phyloP scores from a whole-genome alignment of 2,888 invertebrate genomes.

The Disparrhopalites patrizii region DNA sequence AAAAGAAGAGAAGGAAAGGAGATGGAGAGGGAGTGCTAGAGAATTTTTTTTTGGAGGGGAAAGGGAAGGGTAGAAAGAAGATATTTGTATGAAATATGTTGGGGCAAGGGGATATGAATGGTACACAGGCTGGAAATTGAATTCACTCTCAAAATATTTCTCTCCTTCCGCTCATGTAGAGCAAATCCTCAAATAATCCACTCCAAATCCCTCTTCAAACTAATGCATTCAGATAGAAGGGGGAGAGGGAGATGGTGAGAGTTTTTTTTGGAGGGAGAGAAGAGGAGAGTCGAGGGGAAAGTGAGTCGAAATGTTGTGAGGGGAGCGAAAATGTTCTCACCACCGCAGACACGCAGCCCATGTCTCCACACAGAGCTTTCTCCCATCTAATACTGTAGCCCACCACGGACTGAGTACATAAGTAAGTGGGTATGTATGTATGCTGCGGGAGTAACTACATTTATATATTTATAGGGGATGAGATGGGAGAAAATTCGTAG shows the following conservation, averaged over 20 bases:
- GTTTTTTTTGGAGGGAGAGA: background rate
- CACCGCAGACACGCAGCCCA: background rate
- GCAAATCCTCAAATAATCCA: constrained; percentile 21
- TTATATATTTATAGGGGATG: too few species aligned
- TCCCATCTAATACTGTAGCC: background rate
- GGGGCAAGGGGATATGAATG: constrained; percentile 9
- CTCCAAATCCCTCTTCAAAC: constrained; percentile 15
- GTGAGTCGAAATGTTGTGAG: background rate
- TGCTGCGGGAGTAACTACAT: too few species aligned
- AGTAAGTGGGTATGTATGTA: too few species aligned
- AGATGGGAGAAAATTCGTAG: too few species aligned
- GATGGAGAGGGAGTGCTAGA: too few species aligned
- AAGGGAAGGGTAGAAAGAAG: background rate
- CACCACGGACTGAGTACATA: too few species aligned
- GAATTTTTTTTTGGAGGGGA: too few species aligned
- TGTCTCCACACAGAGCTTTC: background rate
- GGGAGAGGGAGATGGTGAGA: too few species aligned
- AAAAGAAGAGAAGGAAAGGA: too few species aligned
- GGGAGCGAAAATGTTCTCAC: background rate
- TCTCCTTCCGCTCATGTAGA: constrained; percentile 17
- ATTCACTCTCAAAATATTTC: constrained; percentile 22
- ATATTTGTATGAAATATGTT: constrained; percentile 23
- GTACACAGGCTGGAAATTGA: constrained; percentile 21
- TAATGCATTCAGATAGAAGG: constrained; percentile 23
- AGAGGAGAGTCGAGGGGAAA: background rate